Percentiles rank a stretch among this genome's conserved stretches.
These are phyloP conservation scores for Pelochelys cantorii DNA, from an alignment of 2,797 vertebrate species.

Conservation along the genomic window DNA sequence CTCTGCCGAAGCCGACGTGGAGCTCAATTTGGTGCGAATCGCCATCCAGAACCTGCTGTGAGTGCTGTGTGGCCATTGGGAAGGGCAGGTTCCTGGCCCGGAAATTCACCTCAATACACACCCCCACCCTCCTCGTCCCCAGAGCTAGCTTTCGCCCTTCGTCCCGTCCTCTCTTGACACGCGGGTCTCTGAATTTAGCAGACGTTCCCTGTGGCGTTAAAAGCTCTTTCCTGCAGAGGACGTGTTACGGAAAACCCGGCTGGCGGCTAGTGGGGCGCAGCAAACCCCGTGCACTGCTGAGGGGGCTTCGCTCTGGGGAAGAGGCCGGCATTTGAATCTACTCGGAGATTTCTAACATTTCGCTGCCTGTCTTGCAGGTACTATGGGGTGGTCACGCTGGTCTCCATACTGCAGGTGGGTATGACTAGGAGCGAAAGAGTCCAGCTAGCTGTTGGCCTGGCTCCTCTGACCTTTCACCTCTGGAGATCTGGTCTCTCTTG, in stretches of 20 bases:
- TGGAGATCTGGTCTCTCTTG: background rate
- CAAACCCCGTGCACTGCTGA: background rate
- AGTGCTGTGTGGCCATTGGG: conserved; percentile 69
- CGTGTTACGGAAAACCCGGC: background rate
- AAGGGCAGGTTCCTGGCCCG: too few species aligned
- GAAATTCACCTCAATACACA: background rate
- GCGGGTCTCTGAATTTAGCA: background rate
- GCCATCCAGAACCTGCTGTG: conserved; percentile 97
- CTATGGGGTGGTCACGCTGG: conserved; percentile 93
- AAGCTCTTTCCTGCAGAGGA: background rate
- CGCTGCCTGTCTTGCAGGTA: conserved; percentile 83
- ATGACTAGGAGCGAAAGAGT: fast-evolving
- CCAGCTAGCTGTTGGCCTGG: background rate
- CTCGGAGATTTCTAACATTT: background rate
- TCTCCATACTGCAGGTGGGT: conserved; percentile 96
- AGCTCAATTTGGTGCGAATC: conserved; percentile 97
- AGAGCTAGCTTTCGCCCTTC: background rate
- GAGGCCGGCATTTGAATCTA: background rate
- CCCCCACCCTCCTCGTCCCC: background rate
- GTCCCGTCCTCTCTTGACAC: background rate
- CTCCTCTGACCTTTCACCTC: background rate
- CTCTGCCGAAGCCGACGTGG: conserved; percentile 95
- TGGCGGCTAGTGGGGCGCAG: fast-evolving
- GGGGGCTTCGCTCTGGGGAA: background rate
- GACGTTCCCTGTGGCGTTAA: background rate